Evolutionary conservation across 2,797 vertebrate genomes (phyloP), one percentile per base, ranked within the genome.

Genomic region (Poecilia picta): DNA sequence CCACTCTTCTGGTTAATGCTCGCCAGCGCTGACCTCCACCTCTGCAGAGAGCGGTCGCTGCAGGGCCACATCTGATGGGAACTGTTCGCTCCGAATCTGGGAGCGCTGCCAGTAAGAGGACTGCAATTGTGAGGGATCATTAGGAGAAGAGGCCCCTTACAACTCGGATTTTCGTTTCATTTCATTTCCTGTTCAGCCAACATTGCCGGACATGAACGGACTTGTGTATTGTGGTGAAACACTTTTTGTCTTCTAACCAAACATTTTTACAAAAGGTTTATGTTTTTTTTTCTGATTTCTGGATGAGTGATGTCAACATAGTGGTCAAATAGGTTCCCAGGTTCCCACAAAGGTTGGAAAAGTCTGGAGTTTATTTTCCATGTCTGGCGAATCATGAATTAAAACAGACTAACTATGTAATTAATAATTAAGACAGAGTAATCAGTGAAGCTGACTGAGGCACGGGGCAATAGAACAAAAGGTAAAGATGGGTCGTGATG

Each of bases 31-130:
- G 85, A 92, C 89, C 91, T 84, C 78, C 82, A 46, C 81, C 77
- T 85, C 23, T 12, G 81, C 12, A 7, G 81, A 87, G 88, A 57
- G 28, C 55, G 76, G 83, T 80, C 36, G 15, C 77, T 12, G 13
- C 72, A 71, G 78, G 77, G 74, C 81, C 76, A 25, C 49, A 79
- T 72, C 92, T 87, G 89, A 91, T 89, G 86, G 83, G 85, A 87
- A 84, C 41, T 81, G 85, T 41, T 74, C 70, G 88, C 88, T 89
- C 74, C 59, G 43, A 72, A 47, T 88, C 87, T 89, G 89, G 92
- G 94, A 94, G 81, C 28, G 43, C 72, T 88, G 90, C 93, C 93
- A 92, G 80, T 51, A 81, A 79, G 76, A 78, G 53, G 11, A 70
- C 73, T 88, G 49, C 53, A 55, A 33, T 68, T 73, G n/a, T 59